phyloP scores from a whole-genome alignment of 2,797 vertebrate species.

The Epinephelus coioides region DNA sequence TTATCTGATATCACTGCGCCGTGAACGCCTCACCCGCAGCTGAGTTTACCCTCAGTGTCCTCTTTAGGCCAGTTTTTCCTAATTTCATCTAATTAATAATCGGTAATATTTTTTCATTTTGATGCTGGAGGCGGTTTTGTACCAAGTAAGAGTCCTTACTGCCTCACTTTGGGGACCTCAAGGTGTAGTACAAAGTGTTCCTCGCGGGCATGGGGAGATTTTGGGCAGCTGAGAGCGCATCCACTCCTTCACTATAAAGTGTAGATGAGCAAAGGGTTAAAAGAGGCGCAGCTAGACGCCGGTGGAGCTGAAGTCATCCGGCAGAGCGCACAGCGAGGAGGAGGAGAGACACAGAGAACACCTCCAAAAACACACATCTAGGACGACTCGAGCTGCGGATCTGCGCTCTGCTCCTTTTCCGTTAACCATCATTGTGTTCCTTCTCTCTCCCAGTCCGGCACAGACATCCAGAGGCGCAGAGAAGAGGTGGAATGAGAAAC shows the following conservation, averaged over 20 bases:
- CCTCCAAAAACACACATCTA: conserved; percentile 53
- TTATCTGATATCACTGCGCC: not conserved
- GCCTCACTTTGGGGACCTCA: too few relatives aligned
- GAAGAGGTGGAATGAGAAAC: conserved; percentile 40
- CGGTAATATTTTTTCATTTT: not conserved
- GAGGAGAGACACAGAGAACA: conserved; percentile 57
- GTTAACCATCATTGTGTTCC: not conserved
- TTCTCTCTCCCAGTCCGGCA: not conserved
- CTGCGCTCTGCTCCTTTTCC: conserved; percentile 12
- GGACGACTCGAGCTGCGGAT: conserved; percentile 22
- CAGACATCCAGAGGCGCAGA: not conserved
- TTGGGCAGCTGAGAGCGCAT: not conserved
- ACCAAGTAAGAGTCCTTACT: not conserved
- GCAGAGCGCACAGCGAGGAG: conserved; percentile 71
- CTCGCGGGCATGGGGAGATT: not conserved
- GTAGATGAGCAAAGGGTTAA: conserved; percentile 81
- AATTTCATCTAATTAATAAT: not conserved
- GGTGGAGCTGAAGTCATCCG: conserved; percentile 78
- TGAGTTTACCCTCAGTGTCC: too few relatives aligned
- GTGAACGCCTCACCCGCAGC: not conserved
- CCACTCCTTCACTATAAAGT: not conserved
- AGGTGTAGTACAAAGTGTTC: not conserved
- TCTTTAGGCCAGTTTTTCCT: too few relatives aligned
- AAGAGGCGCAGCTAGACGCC: conserved; percentile 78
- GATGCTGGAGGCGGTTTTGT: not conserved